Evolutionary conservation across 1,140 invertebrate genomes (phyloP), one percentile per base, ranked within the genome.

Genomic region (Sitobion miscanthi): DNA sequence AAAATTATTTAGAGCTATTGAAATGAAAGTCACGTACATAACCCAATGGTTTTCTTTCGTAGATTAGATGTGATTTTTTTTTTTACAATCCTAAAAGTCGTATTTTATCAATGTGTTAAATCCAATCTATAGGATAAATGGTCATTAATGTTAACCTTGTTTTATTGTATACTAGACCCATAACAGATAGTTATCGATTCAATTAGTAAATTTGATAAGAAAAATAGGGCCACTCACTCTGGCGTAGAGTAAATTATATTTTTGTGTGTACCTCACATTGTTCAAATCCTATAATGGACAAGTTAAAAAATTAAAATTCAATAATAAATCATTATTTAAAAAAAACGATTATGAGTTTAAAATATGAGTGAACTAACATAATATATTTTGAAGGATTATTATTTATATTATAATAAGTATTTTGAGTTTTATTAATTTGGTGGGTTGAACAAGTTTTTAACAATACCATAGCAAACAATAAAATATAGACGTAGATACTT

Each of bases 61-160:
- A 52, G 86, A 88, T 88, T 89, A 54, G 38, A 89, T 89, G 20
- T 88, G 17, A 35, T 52, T 89, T 89, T 88, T 52, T 52, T 87
- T 47, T 49, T 47, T 30, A 17, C 30, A 35, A 88, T 89, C 14
- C 3, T 54, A 89, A n/a, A 85, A 54, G 30, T 14, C 3, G 30
- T 89, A 54, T 54, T 69, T 89, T 54, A 89, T 89, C 87, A 35
- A 35, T 52, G 8, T 52, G 20, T n/a, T n/a, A 54, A 54, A 38
- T 54, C 8, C 9, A 23, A 54, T n/a, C 8, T 9, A 54, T n/a
- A 54, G 0, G 21, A 35, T 88, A 52, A 35, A 52, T 88, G 14
- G 14, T 49, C 17, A 88, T 88, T 88, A 21, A 49, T 49, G n/a
- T 52, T 52, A 49, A 47, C 45, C 45, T 47, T 25, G 4, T 86